Evolutionary conservation across 2,888 invertebrate species (phyloP).

Genomic region (Sinohyriopsis cumingii): DNA sequence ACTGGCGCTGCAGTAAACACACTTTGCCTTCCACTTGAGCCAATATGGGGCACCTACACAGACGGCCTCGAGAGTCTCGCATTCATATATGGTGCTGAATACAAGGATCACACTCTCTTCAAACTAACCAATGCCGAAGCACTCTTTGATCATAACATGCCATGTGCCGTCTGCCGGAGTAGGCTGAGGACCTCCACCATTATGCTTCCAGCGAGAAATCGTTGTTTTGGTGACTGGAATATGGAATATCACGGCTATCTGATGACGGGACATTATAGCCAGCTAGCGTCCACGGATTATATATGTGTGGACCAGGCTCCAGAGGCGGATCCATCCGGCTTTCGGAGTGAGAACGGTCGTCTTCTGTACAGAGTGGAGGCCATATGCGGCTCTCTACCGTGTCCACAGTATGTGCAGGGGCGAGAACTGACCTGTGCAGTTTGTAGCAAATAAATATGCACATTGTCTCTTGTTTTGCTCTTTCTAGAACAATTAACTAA

Average conservation of each 20-base stretch:
- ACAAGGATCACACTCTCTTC: not conserved
- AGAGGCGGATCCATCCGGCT: not conserved
- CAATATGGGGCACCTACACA: constrained; percentile 1
- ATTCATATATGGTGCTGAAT: not conserved
- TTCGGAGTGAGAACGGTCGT: not conserved
- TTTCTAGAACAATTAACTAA: no score
- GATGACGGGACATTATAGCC: not conserved
- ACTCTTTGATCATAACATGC: not conserved
- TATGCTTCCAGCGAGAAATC: not conserved
- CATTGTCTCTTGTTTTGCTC: no score
- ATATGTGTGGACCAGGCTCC: constrained; percentile 3
- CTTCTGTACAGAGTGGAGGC: no score
- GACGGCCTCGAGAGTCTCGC: not conserved
- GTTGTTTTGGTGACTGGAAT: not conserved
- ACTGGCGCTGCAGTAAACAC: not conserved
- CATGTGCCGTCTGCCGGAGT: not conserved
- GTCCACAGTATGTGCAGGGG: no score
- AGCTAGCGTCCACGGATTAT: not conserved
- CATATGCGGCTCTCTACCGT: no score
- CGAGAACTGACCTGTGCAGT: no score
- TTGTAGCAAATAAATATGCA: no score
- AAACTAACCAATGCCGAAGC: not conserved
- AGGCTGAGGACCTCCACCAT: not conserved
- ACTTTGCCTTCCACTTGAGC: not conserved
- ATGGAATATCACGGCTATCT: constrained; percentile 1